Evolutionary conservation across 2,113 vertebrate genomes (phyloP).

Genomic region (Erythrocebus patas): DNA sequence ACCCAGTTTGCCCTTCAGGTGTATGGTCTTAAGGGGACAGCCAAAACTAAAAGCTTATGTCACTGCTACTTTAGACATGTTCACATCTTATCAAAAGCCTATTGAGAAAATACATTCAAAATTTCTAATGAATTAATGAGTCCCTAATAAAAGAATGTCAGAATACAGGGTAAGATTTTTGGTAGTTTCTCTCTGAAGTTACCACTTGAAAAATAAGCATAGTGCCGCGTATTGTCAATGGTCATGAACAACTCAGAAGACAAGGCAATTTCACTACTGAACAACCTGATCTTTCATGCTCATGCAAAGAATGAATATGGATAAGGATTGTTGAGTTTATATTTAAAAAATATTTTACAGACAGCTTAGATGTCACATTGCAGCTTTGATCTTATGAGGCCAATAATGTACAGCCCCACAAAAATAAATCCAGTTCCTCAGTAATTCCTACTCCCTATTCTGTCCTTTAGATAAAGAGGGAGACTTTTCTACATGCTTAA

Average conservation of each 20-base stretch:
- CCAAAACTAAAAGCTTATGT: background rate
- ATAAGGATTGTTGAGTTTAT: background rate
- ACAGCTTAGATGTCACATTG: background rate
- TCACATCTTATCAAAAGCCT: background rate
- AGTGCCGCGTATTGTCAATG: background rate
- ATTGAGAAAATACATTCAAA: background rate
- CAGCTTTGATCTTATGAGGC: background rate
- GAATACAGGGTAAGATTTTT: background rate
- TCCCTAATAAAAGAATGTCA: background rate
- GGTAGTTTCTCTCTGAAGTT: background rate
- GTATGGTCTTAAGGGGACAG: background rate
- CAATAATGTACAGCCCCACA: background rate
- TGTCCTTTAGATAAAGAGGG: background rate
- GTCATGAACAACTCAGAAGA: background rate
- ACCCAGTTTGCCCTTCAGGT: background rate
- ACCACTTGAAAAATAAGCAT: background rate
- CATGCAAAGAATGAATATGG: background rate
- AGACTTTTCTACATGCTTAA: background rate
- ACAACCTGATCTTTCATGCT: background rate
- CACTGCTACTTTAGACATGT: background rate
- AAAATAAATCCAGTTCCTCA: background rate
- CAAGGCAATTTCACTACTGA: background rate
- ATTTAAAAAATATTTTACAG: constrained; percentile 8
- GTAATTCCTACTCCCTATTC: background rate
- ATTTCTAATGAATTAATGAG: background rate